Conservation (phyloP, 2,113 vertebrate genomes). For the Nesoenas mayeri region DNA sequence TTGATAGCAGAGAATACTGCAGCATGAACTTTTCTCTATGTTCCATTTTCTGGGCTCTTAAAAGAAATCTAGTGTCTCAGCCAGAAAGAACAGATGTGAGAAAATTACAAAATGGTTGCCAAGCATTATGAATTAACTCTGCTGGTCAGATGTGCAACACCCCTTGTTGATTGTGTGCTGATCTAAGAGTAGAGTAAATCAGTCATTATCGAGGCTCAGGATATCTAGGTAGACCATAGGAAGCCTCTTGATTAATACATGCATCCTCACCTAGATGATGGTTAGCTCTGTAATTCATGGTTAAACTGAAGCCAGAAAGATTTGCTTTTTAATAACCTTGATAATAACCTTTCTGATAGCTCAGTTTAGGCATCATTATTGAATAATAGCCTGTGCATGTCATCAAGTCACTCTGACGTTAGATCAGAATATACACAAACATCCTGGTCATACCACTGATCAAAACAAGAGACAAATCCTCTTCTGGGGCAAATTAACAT, state of each 20-base stretch:
- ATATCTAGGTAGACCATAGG: constrained; percentile 44
- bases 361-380: constrained; percentile 58
- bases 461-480: constrained; percentile 18
- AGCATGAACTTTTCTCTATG: not conserved
- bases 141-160: constrained; percentile 54
- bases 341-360: constrained; percentile 59
- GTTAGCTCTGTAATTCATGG: constrained; percentile 27
- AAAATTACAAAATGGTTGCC: constrained; percentile 38
- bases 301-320: constrained; percentile 48
- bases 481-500: not conserved
- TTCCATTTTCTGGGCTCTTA: constrained; percentile 34
- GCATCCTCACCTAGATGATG: constrained; percentile 50
- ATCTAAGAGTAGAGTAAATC: constrained; percentile 28
- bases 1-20: not conserved
- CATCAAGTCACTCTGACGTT: constrained; percentile 13
- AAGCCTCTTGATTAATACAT: constrained; percentile 69
- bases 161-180: constrained; percentile 22
- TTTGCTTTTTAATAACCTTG: constrained; percentile 70
- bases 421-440: constrained; percentile 45
- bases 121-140: constrained; percentile 34
- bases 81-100: constrained; percentile 59
- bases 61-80: constrained; percentile 20
- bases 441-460: constrained; percentile 23
- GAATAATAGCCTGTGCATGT: constrained; percentile 40
- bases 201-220: constrained; percentile 44